Base-by-base conservation (phyloP, 1,140 invertebrate genomes). In the Bombus haemorrhoidalis region DNA sequence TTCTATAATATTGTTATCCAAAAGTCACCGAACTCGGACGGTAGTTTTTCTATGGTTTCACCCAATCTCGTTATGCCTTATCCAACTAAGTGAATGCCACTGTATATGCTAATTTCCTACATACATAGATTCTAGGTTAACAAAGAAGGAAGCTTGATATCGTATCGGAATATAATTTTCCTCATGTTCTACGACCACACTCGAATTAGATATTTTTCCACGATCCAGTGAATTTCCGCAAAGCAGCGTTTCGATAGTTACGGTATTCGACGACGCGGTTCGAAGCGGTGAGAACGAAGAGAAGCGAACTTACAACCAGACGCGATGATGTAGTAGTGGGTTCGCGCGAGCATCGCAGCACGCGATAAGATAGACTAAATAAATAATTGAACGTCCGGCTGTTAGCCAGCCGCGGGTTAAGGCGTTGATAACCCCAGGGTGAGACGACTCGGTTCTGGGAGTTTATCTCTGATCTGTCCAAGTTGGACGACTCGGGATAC, bases 321-420 rank as follows among this genome's bases (percentile, higher is more conserved):
- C 47, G 86, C 87, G 79, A 83, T 79, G 68, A 73, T 62, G 87
- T 86, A 86, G 87, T 86, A 86, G 41, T 32, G 32, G 85, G 80
- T 91, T 92, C 87, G 92, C 84, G 88, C 77, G 78, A 89, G 89
- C 91, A 93, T 93, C 91, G 88, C 82, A 34, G 41, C 84, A 79
- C 66, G 34, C 89, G 93, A 93, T 94, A 94, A 94, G 92, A 93
- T 93, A 93, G 90, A 87, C 89, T 91, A 93, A 93, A 94, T 94
- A 94, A 95, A 94, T 95, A 94, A 93, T 93, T 93, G 92, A 93
- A 89, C 90, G 90, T 91, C 89, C 93, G 86, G 92, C 90, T 91
- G 92, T 92, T 90, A 91, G 87, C 81, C 85, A 85, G 88, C 87
- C 78, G 80, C 77, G 91, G 90, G 90, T 92, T 90, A 89, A 86